Conservation (phyloP, 2,113 vertebrate species). For the Aramus guarauna region DNA sequence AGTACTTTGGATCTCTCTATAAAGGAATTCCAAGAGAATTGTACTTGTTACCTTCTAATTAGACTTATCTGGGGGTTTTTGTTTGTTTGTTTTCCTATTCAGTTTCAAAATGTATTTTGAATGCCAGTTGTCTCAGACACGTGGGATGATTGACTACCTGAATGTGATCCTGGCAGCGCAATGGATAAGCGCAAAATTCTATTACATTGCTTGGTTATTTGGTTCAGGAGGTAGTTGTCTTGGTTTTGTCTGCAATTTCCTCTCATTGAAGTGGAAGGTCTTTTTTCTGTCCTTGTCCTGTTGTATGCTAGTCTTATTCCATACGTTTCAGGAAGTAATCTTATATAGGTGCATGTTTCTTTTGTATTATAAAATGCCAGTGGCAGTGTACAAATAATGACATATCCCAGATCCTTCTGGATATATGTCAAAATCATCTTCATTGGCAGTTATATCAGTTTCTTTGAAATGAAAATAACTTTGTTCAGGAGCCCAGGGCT, state of each 20-base stretch:
- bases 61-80: neutral
- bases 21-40: neutral
- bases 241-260: neutral
- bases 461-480: neutral
- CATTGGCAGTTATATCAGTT: neutral
- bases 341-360: neutral
- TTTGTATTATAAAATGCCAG: neutral
- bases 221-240: neutral
- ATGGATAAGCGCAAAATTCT: neutral
- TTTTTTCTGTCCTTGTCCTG: neutral
- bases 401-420: neutral
- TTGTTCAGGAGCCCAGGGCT: neutral
- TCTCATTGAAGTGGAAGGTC: neutral
- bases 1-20: neutral
- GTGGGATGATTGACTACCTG: neutral
- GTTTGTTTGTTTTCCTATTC: neutral
- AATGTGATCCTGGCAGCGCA: accelerated
- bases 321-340: neutral
- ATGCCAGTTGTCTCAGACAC: neutral
- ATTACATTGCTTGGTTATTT: neutral
- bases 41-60: neutral
- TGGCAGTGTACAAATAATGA: neutral
- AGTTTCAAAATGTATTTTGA: neutral
- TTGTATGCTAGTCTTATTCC: neutral
- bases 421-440: neutral